Evolutionary conservation across 2,113 vertebrate genomes (phyloP), one percentile per base, ranked within the genome.

Genomic region (Noctilio leporinus): DNA sequence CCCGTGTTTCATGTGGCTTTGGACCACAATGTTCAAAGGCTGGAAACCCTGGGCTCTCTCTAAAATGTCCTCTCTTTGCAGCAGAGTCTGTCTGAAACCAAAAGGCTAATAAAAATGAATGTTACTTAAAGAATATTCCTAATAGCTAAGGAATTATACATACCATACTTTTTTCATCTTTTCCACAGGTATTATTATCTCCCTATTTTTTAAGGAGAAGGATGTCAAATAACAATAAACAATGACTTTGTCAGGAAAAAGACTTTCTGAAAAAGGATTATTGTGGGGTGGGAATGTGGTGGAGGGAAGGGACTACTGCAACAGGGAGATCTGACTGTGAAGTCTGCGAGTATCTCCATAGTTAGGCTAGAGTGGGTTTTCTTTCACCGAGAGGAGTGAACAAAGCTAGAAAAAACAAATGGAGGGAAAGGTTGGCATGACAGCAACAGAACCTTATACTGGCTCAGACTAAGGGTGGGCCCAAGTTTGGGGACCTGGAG

Each of bases 161-260:
- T 1, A 75, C 22, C 26, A 40, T 57, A n/a, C 16, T 78, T 22
- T 53, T 73, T 51, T 45, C 17, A n/a, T 62, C 28, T 7, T 87
- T 87, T 55, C 81, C 26, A 69, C 0, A 4, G 53, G 40, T 59
- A 43, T 70, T 86, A 86, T 57, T 40, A 73, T 22, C 12, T 30
- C 26, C 3, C 64, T 65, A 24, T 35, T 57, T 59, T 75, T 53
- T 16, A 72, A 62, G 43, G 35, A 78, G 65, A 77, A 24, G 20
- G 12, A 47, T 5, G 12, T 22, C 78, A 77, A 70, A 59, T 72
- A 84, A 82, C 89, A 84, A 82, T 89, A 92, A n/a, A 6, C 12
- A 86, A 82, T 88, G 14, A 62, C 45, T 78, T 67, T 69, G 30
- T 78, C 75, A 93, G 14, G 55, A 67, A 14, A 76, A 4, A 35